These are phyloP conservation scores for Sebastolobus alascanus DNA, from an alignment of 2,797 vertebrate species.

Conservation along the genomic window DNA sequence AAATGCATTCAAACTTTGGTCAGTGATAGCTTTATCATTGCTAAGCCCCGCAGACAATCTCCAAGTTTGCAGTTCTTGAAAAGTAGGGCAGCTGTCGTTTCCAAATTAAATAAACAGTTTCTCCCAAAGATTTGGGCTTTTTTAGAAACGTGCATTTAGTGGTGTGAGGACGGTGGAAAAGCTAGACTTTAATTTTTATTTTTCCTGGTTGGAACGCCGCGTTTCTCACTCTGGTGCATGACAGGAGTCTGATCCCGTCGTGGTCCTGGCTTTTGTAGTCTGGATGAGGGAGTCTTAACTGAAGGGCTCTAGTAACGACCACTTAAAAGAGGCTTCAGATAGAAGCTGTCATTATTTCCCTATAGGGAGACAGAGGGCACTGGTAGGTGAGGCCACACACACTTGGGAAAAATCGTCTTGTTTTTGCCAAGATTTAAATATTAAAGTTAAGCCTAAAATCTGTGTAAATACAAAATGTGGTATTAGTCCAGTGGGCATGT, in stretches of 20 bases:
- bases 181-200: constrained; percentile 81
- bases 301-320: constrained; percentile 67
- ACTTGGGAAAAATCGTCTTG: constrained; percentile 15
- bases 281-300: constrained; percentile 65
- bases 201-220: constrained; percentile 68
- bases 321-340: constrained; percentile 72
- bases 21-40: constrained; percentile 46
- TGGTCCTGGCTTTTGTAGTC: constrained; percentile 71
- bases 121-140: constrained; percentile 68
- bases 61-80: constrained; percentile 55
- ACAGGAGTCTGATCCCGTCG: constrained; percentile 61
- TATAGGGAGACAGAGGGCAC: constrained; percentile 47
- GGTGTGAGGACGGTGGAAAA: constrained; percentile 80
- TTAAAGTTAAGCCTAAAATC: constrained; percentile 22
- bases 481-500: constrained; percentile 12
- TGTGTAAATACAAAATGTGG: constrained; percentile 16
- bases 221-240: constrained; percentile 71
- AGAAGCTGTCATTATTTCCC: constrained; percentile 79
- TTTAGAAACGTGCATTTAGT: constrained; percentile 84
- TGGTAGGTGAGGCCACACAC: constrained; percentile 75
- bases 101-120: constrained; percentile 81
- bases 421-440: constrained; percentile 45
- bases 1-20: constrained; percentile 38
- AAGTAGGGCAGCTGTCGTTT: constrained; percentile 68
- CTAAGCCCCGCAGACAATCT: constrained; percentile 32